phyloP scores from a whole-genome alignment of 2,113 vertebrate genomes.

The Alces alces region DNA sequence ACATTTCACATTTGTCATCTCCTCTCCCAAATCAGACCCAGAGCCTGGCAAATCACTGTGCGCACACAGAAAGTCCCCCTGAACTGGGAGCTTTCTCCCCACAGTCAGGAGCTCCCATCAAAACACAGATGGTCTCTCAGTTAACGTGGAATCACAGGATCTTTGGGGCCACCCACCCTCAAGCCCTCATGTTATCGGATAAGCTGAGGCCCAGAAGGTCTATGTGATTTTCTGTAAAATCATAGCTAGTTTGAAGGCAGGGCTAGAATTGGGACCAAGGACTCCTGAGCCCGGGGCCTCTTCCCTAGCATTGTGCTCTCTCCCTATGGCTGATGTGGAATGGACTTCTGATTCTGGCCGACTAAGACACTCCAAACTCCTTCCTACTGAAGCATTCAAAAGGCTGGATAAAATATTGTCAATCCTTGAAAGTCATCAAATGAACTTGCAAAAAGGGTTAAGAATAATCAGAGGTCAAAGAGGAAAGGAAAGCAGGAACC shows the following conservation, averaged over 20 bases:
- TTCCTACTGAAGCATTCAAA: conserved; percentile 20
- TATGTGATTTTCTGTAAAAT: neutral
- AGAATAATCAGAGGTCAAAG: neutral
- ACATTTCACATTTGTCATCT: neutral
- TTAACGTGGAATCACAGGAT: neutral
- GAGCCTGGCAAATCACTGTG: neutral
- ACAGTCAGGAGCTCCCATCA: neutral
- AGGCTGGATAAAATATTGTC: neutral
- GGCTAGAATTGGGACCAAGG: neutral
- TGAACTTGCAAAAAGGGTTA: neutral
- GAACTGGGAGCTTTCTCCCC: neutral
- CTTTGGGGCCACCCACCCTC: neutral
- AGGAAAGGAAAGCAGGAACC: neutral
- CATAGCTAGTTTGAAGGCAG: neutral
- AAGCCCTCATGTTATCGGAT: neutral
- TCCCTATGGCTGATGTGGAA: neutral
- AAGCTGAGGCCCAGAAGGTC: neutral
- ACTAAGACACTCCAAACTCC: neutral
- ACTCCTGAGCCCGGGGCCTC: neutral
- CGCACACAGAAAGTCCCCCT: neutral
- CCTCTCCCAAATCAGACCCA: neutral
- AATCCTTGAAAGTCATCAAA: neutral
- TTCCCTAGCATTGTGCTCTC: neutral
- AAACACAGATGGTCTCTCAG: neutral
- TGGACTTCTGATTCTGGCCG: neutral